Evolutionary conservation across 2,888 invertebrate species (phyloP), one percentile per base, ranked within the genome.

Genomic region (Geophilus truncorum): DNA sequence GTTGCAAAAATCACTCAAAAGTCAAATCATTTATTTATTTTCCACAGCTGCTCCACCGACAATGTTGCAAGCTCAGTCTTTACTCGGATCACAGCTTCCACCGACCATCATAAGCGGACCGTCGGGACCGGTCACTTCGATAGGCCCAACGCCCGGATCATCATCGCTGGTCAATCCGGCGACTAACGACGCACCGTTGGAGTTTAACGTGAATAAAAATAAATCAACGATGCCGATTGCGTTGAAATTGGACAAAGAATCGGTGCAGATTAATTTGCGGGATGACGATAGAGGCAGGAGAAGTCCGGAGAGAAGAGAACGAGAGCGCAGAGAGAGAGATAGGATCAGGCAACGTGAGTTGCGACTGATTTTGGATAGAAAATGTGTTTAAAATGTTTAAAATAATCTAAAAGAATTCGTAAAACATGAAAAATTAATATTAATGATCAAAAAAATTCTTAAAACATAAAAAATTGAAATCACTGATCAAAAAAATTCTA

Each of bases 171-270:
- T 84, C 18, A 85, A 85, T 81, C 85, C 90, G n/a, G 89, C 89
- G 0, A 88, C 90, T 85, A 91, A 90, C 83, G 91, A 91, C 84
- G 89, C 88, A 25, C 91, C 91, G 0, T 85, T 91, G 77, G 91
- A 91, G 84, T 92, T 92, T 85, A 91, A 90, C 84, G 89, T 88
- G 51, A 90, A 89, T 83, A 91, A 91, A 85, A 90, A 89, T 86
- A 91, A 90, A 85, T 90, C 89, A 79, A 89, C 90, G 30, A 89
- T 91, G 84, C 89, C 90, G 21, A 86, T 89, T 9, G 85, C 87
- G 79, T 57, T 80, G 18, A 83, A 82, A 80, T 45, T 81, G 80
- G 81, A 78, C 18, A 51, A 79, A 10, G 51, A 23, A 10, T 10
- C 79, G 1, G 15, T 36, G 1, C 45, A 62, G 21, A 25, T 7